A percentile compares a stretch with the other conserved stretches of the same genome.
phyloP scores from a whole-genome alignment of 2,113 vertebrate genomes.

The Montifringilla adamsi region DNA sequence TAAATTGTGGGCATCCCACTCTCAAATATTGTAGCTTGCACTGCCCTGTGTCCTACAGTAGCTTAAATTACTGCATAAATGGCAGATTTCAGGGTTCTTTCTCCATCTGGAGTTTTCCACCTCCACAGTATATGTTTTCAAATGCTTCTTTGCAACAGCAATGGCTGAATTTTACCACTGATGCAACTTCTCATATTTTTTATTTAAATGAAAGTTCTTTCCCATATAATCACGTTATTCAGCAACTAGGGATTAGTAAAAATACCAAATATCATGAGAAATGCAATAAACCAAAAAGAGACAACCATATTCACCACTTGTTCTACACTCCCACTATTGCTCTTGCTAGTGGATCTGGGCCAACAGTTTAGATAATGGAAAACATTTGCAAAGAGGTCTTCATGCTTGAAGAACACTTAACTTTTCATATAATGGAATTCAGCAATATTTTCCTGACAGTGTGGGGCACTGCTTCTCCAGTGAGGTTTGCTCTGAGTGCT shows the following conservation, averaged over 20 bases:
- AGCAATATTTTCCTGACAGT: conserved; percentile 10
- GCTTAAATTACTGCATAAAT: background rate
- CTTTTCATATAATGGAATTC: background rate
- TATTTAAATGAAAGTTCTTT: background rate
- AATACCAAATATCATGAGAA: background rate
- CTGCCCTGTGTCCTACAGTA: background rate
- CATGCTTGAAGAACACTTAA: background rate
- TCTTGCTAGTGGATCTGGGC: background rate
- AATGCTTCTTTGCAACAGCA: background rate
- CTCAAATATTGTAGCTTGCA: background rate
- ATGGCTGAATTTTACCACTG: background rate
- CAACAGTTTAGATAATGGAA: conserved; percentile 32
- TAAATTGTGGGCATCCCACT: background rate
- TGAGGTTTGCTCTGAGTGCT: background rate
- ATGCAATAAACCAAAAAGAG: background rate
- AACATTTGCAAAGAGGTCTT: conserved; percentile 35
- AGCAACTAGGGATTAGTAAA: background rate
- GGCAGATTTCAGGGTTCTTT: background rate
- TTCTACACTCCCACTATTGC: background rate
- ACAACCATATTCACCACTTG: background rate
- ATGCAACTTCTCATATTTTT: background rate
- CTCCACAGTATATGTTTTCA: background rate
- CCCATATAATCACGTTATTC: background rate
- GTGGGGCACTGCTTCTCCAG: conserved; percentile 11
- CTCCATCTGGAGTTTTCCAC: background rate